phyloP scores from a whole-genome alignment of 2,888 invertebrate genomes.

The Parthenolecanium corni region DNA sequence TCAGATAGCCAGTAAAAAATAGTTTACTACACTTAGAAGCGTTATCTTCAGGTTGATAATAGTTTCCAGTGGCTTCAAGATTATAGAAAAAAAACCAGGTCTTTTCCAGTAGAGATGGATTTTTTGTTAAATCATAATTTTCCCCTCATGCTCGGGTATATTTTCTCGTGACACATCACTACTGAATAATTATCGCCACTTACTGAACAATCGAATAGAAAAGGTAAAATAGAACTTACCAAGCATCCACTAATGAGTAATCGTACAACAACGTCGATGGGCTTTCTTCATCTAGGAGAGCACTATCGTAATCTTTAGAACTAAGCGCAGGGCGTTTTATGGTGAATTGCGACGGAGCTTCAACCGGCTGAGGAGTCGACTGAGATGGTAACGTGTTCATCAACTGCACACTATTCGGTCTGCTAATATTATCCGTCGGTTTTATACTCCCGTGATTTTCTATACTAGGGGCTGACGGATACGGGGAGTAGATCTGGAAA shows the following conservation, averaged over 20 bases:
- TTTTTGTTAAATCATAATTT: too few relatives aligned
- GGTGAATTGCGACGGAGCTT: conserved; percentile 19
- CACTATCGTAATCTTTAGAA: conserved; percentile 64
- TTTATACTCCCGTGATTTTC: conserved; percentile 17
- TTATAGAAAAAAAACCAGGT: too few relatives aligned
- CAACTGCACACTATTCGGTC: conserved; percentile 9
- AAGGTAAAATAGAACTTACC: conserved; percentile 45
- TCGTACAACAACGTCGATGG: conserved; percentile 75
- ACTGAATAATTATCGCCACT: not conserved
- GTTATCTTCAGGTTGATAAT: too few relatives aligned
- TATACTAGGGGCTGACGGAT: conserved; percentile 30
- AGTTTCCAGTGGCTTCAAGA: too few relatives aligned
- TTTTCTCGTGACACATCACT: too few relatives aligned
- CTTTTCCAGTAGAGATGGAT: too few relatives aligned
- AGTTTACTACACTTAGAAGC: too few relatives aligned
- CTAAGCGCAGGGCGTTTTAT: conserved; percentile 67
- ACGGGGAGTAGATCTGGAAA: conserved; percentile 29
- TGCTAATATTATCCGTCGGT: conserved; percentile 8
- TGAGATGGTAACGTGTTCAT: conserved; percentile 22
- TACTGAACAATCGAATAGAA: conserved; percentile 31
- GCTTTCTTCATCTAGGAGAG: conserved; percentile 63
- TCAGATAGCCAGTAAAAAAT: too few relatives aligned
- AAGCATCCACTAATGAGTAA: conserved; percentile 70
- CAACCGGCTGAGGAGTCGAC: conserved; percentile 5
- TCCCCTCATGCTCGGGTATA: too few relatives aligned